Conservation (phyloP, 2,888 invertebrate species). For the Trisateles emortualis region DNA sequence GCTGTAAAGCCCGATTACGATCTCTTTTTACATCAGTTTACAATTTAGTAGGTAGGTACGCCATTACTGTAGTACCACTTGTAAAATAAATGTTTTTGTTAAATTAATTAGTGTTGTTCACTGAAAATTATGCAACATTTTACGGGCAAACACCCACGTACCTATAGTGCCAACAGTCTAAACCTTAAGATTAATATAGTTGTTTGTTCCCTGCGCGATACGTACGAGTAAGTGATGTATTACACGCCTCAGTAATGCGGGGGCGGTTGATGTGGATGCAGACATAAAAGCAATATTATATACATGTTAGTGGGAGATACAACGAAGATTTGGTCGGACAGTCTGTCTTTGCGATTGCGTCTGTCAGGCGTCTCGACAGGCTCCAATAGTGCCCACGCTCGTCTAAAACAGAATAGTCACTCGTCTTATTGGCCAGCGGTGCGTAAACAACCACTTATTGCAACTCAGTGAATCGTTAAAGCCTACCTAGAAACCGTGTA, state of each 20-base stretch:
- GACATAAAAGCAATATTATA: constrained; percentile 31
- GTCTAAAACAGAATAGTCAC: constrained; percentile 15
- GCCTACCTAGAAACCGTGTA: constrained; percentile 27
- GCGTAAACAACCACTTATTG: constrained; percentile 32
- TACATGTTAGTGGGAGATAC: constrained; percentile 36
- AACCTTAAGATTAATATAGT: constrained; percentile 20
- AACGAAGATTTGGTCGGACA: constrained; percentile 32
- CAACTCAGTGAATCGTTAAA: constrained; percentile 26
- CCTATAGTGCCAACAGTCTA: constrained; percentile 1
- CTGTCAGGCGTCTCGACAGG: constrained; percentile 24
- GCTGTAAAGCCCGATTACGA: constrained; percentile 64
- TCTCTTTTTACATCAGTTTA: constrained; percentile 62
- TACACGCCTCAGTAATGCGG: constrained; percentile 16
- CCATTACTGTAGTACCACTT: constrained; percentile 53
- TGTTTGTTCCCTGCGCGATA: constrained; percentile 15
- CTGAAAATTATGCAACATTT: constrained; percentile 51
- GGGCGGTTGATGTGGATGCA: constrained; percentile 20
- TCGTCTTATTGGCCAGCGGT: constrained; percentile 16
- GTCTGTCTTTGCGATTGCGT: constrained; percentile 21
- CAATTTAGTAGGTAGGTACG: constrained; percentile 61
- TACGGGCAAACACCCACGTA: constrained; percentile 38
- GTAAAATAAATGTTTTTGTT: constrained; percentile 57
- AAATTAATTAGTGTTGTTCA: constrained; percentile 53
- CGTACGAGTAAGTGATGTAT: constrained; percentile 25
- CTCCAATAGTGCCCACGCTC: constrained; percentile 24